Percentiles rank a stretch among this genome's conserved stretches.
phyloP scores from a whole-genome alignment of 2,888 invertebrate genomes.

The Hanleya hanleyi region DNA sequence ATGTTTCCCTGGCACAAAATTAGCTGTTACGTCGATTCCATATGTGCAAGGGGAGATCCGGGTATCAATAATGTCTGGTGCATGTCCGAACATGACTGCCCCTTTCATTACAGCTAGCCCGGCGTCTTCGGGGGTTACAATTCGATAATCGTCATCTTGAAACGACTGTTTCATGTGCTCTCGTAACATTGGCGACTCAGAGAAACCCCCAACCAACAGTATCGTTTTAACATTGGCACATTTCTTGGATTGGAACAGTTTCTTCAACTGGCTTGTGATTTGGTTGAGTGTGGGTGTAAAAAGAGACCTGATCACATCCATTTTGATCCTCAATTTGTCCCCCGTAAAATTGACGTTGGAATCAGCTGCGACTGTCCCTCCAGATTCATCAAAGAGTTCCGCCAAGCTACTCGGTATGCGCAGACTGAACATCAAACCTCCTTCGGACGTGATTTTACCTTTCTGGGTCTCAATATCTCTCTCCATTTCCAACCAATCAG shows the following conservation, averaged over 20 bases:
- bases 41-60: conserved; percentile 31
- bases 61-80: conserved; percentile 23
- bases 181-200: conserved; percentile 33
- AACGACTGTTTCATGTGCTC: conserved; percentile 17
- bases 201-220: conserved; percentile 14
- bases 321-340: not conserved
- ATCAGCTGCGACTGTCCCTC: not conserved
- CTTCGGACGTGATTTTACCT: conserved; percentile 20
- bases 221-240: not conserved
- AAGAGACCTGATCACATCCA: not conserved
- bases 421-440: conserved; percentile 18
- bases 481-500: conserved; percentile 28
- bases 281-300: conserved; percentile 18
- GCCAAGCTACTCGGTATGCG: conserved; percentile 8
- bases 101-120: conserved; percentile 22
- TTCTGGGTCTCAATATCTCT: conserved; percentile 35
- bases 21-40: conserved; percentile 7
- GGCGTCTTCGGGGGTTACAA: conserved; percentile 30
- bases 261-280: conserved; percentile 13
- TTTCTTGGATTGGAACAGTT: conserved; percentile 4
- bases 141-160: not conserved
- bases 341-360: not conserved
- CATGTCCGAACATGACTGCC: not conserved
- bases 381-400: too few species aligned
- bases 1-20: conserved; percentile 18